Conservation (phyloP, 2,888 invertebrate species). For the Chalcis sispes region DNA sequence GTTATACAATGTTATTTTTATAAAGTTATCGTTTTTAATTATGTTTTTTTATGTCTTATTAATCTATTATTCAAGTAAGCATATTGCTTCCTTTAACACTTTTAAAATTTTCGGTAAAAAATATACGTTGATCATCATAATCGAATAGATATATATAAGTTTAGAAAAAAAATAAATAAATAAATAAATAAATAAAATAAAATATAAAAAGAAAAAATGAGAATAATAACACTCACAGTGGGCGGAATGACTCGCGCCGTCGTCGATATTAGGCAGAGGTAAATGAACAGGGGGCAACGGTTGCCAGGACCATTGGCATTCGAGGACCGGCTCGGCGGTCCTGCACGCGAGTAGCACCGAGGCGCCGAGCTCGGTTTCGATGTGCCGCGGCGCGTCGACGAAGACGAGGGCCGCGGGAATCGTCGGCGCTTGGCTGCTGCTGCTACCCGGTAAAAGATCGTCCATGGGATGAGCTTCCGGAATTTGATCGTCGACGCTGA, state of each 20-base stretch:
- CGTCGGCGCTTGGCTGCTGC: constrained; percentile 49
- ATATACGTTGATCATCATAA: no score
- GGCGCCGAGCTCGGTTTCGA: constrained; percentile 69
- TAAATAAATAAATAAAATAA: not conserved
- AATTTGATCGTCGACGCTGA: constrained; percentile 1
- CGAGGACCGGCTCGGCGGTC: constrained; percentile 68
- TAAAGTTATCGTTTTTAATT: no score
- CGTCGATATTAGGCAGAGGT: constrained; percentile 70
- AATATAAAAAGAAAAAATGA: not conserved
- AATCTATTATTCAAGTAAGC: no score
- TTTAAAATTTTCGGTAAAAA: no score
- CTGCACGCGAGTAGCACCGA: constrained; percentile 71
- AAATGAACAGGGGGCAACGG: constrained; percentile 70
- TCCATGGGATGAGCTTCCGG: constrained; percentile 67
- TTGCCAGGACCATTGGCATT: constrained; percentile 74
- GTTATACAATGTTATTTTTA: no score
- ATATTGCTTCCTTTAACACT: no score
- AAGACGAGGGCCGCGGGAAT: constrained; percentile 63
- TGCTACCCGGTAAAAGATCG: constrained; percentile 66
- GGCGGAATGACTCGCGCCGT: constrained; percentile 51
- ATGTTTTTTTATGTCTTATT: no score
- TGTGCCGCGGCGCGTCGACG: constrained; percentile 68
- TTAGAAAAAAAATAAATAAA: not conserved
- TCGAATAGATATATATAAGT: not conserved
- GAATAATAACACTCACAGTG: constrained; percentile 15